phyloP scores from a whole-genome alignment of 2,888 invertebrate species.

The Halictus quadricinctus region DNA sequence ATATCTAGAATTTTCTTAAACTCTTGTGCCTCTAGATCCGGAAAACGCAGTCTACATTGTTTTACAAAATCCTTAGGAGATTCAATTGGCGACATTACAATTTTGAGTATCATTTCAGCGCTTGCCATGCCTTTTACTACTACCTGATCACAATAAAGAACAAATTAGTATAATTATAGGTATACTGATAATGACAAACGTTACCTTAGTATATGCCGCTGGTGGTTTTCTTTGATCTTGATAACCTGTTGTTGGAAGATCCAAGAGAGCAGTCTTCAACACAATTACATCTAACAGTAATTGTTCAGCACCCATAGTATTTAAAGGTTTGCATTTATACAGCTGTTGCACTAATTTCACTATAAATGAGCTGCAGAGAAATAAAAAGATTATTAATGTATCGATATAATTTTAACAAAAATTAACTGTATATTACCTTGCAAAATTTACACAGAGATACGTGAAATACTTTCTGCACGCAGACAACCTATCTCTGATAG shows the following conservation, averaged over 20 bases:
- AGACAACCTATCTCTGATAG: slow-evolving; percentile 94
- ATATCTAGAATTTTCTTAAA: slow-evolving; percentile 97
- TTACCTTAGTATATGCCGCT: slow-evolving; percentile 91
- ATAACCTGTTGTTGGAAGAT: slow-evolving; percentile 96
- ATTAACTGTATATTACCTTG: slow-evolving; percentile 84
- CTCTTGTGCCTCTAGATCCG: slow-evolving; percentile 94
- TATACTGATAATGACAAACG: slow-evolving; percentile 10
- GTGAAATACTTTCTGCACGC: slow-evolving; percentile 98
- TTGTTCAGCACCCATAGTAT: slow-evolving; percentile 95
- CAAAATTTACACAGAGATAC: slow-evolving; percentile 98
- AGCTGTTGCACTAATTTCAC: slow-evolving; percentile 96
- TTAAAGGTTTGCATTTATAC: slow-evolving; percentile 94
- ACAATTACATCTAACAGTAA: slow-evolving; percentile 96
- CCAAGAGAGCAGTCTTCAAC: slow-evolving; percentile 95
- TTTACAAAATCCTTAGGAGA: slow-evolving; percentile 91
- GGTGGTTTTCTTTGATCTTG: slow-evolving; percentile 95
- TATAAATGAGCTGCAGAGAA: slow-evolving; percentile 90
- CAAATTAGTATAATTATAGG: not conserved
- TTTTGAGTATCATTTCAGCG: slow-evolving; percentile 99
- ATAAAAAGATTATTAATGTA: slow-evolving; percentile 10
- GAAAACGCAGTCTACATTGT: slow-evolving; percentile 94
- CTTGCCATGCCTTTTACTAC: slow-evolving; percentile 96
- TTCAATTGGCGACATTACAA: slow-evolving; percentile 97
- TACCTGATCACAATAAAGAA: slow-evolving; percentile 80
- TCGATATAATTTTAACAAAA: not conserved